Percentiles rank a stretch among this genome's conserved stretches.
Evolutionary conservation across 2,113 vertebrate genomes (phyloP).

Genomic region (Pampusana beccarii): DNA sequence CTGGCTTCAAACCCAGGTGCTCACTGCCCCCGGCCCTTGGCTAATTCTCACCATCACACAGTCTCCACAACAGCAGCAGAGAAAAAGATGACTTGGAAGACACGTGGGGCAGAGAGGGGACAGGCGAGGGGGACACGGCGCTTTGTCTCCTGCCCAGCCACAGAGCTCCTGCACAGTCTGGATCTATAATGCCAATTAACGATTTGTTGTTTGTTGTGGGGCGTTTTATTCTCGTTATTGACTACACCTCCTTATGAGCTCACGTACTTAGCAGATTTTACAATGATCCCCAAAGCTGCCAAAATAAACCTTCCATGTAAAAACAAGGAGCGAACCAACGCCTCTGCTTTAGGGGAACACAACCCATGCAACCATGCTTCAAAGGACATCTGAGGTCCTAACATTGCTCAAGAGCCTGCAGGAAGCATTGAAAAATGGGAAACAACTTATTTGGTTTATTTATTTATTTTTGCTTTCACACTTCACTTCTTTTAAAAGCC

Average conservation of each 20-base stretch:
- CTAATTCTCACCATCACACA: not conserved
- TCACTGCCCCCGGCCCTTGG: not conserved
- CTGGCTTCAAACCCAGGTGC: not conserved
- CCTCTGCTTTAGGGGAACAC: not conserved
- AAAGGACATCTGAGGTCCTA: not conserved
- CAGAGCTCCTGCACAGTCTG: not conserved
- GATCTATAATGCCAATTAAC: not conserved
- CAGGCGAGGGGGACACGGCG: not conserved
- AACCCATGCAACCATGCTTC: not conserved
- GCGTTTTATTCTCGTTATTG: not conserved
- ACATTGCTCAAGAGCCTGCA: not conserved
- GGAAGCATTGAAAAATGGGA: not conserved
- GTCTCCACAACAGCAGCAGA: not conserved
- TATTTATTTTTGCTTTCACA: conserved; percentile 1
- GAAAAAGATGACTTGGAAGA: not conserved
- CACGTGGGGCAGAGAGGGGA: not conserved
- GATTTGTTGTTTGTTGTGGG: not conserved
- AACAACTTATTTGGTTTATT: not conserved
- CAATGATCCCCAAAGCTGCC: not conserved
- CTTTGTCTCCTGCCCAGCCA: not conserved
- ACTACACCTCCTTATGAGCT: not conserved
- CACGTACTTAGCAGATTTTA: not conserved
- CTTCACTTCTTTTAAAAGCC: conserved; percentile 4
- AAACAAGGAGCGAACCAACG: not conserved
- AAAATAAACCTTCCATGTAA: not conserved